These are phyloP conservation scores for Callorhinus ursinus DNA, from an alignment of 2,113 vertebrate species.

Conservation along the genomic window DNA sequence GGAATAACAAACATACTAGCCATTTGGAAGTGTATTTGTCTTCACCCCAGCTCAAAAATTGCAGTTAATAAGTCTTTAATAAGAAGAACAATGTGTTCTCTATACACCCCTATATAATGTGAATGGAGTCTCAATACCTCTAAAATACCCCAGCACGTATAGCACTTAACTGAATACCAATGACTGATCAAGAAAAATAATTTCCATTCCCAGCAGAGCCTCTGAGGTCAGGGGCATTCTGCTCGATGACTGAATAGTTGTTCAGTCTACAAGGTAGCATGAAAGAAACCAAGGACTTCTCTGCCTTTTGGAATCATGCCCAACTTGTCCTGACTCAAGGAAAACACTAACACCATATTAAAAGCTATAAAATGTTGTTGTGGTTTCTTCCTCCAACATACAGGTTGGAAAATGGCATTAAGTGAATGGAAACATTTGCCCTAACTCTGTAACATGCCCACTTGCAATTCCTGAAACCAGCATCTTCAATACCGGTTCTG, in stretches of 20 bases:
- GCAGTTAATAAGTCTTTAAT: slow-evolving; percentile 40
- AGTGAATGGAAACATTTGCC: not conserved
- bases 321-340: not conserved
- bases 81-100: not conserved
- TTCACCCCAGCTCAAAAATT: not conserved
- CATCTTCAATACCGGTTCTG: not conserved
- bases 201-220: not conserved
- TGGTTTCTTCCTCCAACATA: not conserved
- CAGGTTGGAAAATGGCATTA: not conserved
- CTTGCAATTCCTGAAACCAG: not conserved
- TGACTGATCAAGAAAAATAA: not conserved
- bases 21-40: slow-evolving; percentile 7
- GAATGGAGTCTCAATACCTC: not conserved
- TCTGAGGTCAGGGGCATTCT: slow-evolving; percentile 10
- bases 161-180: not conserved
- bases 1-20: not conserved
- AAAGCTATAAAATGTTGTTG: not conserved
- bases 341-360: not conserved
- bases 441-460: not conserved
- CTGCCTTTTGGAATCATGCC: not conserved
- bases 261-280: not conserved
- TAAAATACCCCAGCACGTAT: not conserved
- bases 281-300: not conserved
- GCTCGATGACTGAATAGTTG: not conserved
- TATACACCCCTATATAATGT: not conserved